Evolutionary conservation across 2,888 invertebrate genomes (phyloP).

Genomic region (Tetranychus truncatus): DNA sequence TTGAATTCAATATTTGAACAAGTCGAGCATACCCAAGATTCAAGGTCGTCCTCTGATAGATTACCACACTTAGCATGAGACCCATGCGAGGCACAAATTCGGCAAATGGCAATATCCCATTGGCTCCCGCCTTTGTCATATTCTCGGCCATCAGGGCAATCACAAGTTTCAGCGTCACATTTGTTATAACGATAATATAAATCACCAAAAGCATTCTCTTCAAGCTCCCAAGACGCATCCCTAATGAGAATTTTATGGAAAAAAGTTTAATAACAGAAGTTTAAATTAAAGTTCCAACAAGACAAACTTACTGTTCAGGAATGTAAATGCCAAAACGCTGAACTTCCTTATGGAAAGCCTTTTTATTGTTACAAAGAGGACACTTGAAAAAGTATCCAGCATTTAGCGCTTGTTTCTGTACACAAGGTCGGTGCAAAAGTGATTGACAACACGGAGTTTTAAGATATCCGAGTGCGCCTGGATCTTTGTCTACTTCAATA

Average conservation of each 20-base stretch:
- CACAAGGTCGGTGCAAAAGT: conserved; percentile 50
- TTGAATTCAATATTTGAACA: conserved; percentile 7
- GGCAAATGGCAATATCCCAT: conserved; percentile 41
- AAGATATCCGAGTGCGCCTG: conserved; percentile 37
- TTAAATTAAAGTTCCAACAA: neutral
- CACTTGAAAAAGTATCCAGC: conserved; percentile 69
- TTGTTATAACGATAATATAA: conserved; percentile 43
- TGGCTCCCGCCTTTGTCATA: conserved; percentile 34
- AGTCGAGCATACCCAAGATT: conserved; percentile 13
- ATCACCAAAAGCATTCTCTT: conserved; percentile 54
- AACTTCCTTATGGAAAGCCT: conserved; percentile 44
- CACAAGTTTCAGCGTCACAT: conserved; percentile 45
- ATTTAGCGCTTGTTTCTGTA: conserved; percentile 48
- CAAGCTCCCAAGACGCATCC: conserved; percentile 65
- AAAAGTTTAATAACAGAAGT: neutral
- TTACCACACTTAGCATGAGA: conserved; percentile 38
- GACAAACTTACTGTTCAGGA: conserved; percentile 48
- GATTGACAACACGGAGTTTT: conserved; percentile 1
- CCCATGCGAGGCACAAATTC: conserved; percentile 41
- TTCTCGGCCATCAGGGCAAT: conserved; percentile 42
- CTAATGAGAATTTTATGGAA: conserved; percentile 34
- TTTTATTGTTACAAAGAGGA: conserved; percentile 54
- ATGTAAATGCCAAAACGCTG: conserved; percentile 52
- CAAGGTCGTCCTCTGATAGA: neutral
- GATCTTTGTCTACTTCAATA: conserved; percentile 36